Evolutionary conservation across 1,140 invertebrate genomes (phyloP).

Genomic region (Cyclargus thomasi): DNA sequence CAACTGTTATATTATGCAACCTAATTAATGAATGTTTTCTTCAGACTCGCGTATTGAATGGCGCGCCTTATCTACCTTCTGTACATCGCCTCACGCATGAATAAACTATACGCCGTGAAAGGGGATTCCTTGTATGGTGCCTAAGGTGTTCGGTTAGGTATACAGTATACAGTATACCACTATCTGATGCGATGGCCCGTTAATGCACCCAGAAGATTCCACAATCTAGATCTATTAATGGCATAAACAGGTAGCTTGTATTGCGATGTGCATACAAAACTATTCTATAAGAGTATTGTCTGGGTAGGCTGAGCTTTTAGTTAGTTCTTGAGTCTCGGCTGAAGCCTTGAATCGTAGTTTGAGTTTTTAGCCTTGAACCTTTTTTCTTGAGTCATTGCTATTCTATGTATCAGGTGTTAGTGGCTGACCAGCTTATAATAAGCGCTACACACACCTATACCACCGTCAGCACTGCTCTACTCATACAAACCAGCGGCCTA

Average conservation of each 20-base stretch:
- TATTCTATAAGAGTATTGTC: background rate
- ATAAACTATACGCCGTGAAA: slow-evolving; percentile 40
- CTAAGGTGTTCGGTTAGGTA: slow-evolving; percentile 23
- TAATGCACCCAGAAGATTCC: slow-evolving; percentile 20
- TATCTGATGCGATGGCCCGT: slow-evolving; percentile 36
- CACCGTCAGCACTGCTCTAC: too few relatives aligned
- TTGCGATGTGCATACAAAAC: background rate
- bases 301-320: too few relatives aligned
- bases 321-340: too few relatives aligned
- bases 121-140: slow-evolving; percentile 28
- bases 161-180: background rate
- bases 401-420: too few relatives aligned
- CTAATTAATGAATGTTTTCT: background rate
- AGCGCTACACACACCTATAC: too few relatives aligned
- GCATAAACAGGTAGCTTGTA: background rate
- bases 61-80: slow-evolving; percentile 26
- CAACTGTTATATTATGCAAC: background rate
- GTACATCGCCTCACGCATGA: slow-evolving; percentile 36
- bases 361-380: too few relatives aligned
- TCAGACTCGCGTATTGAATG: slow-evolving; percentile 15
- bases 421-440: too few relatives aligned
- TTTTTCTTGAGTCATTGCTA: too few relatives aligned
- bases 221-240: background rate
- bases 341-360: too few relatives aligned
- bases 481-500: too few relatives aligned